Evolutionary conservation across 2,888 invertebrate species (phyloP).

Genomic region (Lathronympha strigana): DNA sequence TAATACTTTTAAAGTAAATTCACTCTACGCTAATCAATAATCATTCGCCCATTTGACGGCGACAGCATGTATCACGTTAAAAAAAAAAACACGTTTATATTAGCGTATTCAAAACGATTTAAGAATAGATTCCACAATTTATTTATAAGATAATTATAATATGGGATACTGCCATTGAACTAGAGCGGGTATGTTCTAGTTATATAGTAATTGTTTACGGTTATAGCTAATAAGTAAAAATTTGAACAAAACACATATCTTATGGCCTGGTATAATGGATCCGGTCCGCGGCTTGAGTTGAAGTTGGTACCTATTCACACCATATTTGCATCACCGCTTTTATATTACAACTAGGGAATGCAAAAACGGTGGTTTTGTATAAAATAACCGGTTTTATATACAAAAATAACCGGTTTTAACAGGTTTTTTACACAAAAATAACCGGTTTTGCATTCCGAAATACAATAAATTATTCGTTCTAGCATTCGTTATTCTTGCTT

Average conservation of each 20-base stretch:
- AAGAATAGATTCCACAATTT: slow-evolving; percentile 10
- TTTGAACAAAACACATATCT: slow-evolving; percentile 36
- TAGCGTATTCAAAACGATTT: not conserved
- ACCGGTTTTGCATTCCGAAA: too few species aligned
- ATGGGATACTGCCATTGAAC: slow-evolving; percentile 37
- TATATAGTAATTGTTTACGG: slow-evolving; percentile 26
- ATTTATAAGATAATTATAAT: slow-evolving; percentile 17
- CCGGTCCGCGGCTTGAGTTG: slow-evolving; percentile 30
- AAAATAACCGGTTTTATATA: too few species aligned
- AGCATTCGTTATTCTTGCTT: too few species aligned
- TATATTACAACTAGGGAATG: too few species aligned
- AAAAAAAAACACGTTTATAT: not conserved
- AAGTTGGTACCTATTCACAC: not conserved
- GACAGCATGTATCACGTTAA: not conserved
- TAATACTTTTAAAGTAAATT: too few species aligned
- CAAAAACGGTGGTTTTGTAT: too few species aligned
- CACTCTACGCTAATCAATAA: too few species aligned
- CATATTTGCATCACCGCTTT: not conserved
- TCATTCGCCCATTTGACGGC: too few species aligned
- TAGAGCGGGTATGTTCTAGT: slow-evolving; percentile 26
- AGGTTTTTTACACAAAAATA: too few species aligned
- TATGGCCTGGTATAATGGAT: slow-evolving; percentile 31
- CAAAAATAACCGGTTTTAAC: too few species aligned
- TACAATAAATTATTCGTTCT: too few species aligned
- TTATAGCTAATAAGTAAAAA: slow-evolving; percentile 24